Percentiles rank a stretch among this genome's conserved stretches.
phyloP scores from a whole-genome alignment of 2,113 vertebrate genomes.

The Balaenoptera acutorostrata region DNA sequence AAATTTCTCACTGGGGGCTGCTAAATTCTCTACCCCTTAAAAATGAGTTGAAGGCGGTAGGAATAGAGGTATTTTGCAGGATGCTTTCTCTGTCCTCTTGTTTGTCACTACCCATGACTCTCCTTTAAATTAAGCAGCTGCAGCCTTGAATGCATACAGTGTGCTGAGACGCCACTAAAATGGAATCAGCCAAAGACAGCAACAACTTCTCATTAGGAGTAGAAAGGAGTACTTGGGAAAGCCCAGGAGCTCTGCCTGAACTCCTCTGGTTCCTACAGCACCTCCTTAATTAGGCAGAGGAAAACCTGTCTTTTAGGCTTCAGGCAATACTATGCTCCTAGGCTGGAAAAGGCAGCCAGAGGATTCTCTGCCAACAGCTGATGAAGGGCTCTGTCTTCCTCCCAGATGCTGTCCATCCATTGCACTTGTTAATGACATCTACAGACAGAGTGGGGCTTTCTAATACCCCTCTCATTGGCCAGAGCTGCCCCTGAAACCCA shows the following conservation, averaged over 20 bases:
- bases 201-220: neutral
- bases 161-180: neutral
- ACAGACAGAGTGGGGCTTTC: neutral
- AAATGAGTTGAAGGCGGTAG: neutral
- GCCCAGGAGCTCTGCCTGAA: neutral
- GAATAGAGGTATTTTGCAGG: neutral
- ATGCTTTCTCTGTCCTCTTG: neutral
- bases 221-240: neutral
- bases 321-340: neutral
- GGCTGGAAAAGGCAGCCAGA: neutral
- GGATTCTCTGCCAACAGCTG: neutral
- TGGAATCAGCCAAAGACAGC: neutral
- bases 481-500: neutral
- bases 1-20: neutral
- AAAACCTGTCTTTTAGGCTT: neutral
- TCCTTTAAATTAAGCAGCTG: neutral
- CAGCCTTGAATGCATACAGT: neutral
- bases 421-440: neutral
- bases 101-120: neutral
- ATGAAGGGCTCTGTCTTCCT: neutral
- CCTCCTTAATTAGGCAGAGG: neutral
- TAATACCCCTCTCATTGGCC: neutral
- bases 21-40: neutral
- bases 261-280: neutral
- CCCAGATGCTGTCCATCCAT: neutral